Conservation (phyloP, 2,888 invertebrate species). For the Noctua janthe region DNA sequence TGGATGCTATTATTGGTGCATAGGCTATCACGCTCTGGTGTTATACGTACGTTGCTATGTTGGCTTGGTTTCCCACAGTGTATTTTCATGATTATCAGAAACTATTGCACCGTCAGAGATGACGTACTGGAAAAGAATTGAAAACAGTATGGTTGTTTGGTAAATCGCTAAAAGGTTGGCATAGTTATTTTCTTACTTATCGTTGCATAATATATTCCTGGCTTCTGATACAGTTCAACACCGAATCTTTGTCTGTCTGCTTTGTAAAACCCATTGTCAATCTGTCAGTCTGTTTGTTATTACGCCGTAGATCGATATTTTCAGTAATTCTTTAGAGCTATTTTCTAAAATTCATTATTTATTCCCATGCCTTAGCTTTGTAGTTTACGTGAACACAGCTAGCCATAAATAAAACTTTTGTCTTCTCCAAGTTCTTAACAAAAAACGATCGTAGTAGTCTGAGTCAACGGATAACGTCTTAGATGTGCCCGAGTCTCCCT, state of each 20-base stretch:
- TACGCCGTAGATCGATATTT: neutral
- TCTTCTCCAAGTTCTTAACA: slow-evolving; percentile 1
- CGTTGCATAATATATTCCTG: neutral
- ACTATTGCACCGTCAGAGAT: neutral
- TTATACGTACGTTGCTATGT: too few relatives aligned
- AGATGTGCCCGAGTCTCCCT: slow-evolving; percentile 57
- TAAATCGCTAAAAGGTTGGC: neutral
- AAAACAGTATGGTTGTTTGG: neutral
- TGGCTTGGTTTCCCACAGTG: neutral
- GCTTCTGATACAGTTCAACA: neutral
- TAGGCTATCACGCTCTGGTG: neutral
- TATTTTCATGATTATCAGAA: neutral
- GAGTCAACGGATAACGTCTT: slow-evolving; percentile 45
- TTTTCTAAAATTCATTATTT: neutral
- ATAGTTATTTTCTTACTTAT: neutral
- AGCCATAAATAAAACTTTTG: slow-evolving; percentile 8
- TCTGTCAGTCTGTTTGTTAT: neutral
- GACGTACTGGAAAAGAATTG: neutral
- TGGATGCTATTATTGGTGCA: neutral
- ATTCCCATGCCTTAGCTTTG: neutral
- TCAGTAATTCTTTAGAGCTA: too few relatives aligned
- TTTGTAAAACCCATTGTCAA: neutral
- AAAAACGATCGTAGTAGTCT: slow-evolving; percentile 21
- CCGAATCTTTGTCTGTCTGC: neutral
- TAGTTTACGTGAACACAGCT: neutral